A percentile compares a stretch with the other conserved stretches of the same genome.
phyloP scores from a whole-genome alignment of 2,888 invertebrate species.

The Odontocerum albicorne region DNA sequence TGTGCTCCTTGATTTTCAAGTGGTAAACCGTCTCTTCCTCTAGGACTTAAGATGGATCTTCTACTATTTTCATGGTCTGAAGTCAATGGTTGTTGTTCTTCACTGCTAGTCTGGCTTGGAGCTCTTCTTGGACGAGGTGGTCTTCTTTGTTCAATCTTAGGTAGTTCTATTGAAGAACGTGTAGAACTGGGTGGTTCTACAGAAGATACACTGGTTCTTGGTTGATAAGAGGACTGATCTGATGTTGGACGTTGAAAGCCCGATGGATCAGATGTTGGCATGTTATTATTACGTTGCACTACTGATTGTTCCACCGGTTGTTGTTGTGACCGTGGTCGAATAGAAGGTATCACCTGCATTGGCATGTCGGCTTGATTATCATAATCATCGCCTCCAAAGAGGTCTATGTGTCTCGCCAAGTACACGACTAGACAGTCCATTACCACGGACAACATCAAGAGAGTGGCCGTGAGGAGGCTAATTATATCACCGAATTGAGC shows the following conservation, averaged over 20 bases:
- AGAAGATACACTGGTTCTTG: conserved; percentile 1
- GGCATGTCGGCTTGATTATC: conserved; percentile 7
- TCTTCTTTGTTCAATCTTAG: conserved; percentile 15
- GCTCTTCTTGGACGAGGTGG: conserved; percentile 18
- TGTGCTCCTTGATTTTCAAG: conserved; percentile 15
- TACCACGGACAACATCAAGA: conserved; percentile 48
- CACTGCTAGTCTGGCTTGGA: conserved; percentile 1
- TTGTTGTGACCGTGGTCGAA: not conserved
- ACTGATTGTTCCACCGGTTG: not conserved
- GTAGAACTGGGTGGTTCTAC: not conserved
- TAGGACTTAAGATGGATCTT: conserved; percentile 12
- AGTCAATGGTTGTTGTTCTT: conserved; percentile 14
- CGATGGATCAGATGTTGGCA: not conserved
- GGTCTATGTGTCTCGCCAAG: conserved; percentile 46
- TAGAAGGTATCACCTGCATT: not conserved
- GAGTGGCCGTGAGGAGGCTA: conserved; percentile 49
- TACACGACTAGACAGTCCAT: conserved; percentile 52
- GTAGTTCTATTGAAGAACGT: not conserved
- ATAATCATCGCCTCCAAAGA: conserved; percentile 41
- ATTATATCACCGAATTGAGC: conserved; percentile 51
- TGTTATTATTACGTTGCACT: not conserved
- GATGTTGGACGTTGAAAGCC: not conserved
- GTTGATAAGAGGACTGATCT: not conserved
- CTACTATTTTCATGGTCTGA: conserved; percentile 6
- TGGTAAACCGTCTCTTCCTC: conserved; percentile 12